Conservation (phyloP, 2,888 invertebrate species). For the Amphipyra berbera region DNA sequence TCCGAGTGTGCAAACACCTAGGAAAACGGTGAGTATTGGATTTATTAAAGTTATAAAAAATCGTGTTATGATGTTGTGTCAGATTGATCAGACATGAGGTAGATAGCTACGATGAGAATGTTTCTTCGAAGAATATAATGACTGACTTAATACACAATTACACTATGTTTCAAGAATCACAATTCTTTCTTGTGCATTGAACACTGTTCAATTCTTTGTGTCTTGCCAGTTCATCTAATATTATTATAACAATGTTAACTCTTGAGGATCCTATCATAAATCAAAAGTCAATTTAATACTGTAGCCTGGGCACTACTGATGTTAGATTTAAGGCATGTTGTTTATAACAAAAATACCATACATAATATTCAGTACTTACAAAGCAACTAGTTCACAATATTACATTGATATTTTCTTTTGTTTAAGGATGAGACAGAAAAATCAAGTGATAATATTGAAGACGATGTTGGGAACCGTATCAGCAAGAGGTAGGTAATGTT, state of each 20-base stretch:
- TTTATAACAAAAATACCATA: not conserved
- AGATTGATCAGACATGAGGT: slow-evolving; percentile 45
- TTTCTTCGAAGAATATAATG: slow-evolving; percentile 14
- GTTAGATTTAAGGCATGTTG: not conserved
- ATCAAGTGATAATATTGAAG: slow-evolving; percentile 79
- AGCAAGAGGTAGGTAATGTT: slow-evolving; percentile 82
- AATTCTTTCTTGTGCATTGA: no score
- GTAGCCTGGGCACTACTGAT: no score
- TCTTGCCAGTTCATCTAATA: not conserved
- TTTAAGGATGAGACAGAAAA: slow-evolving; percentile 84
- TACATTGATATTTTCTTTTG: slow-evolving; percentile 49
- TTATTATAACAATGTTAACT: no score
- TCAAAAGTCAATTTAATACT: no score
- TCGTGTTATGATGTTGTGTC: slow-evolving; percentile 56
- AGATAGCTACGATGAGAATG: slow-evolving; percentile 14
- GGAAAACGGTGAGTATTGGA: slow-evolving; percentile 83
- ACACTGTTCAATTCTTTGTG: slow-evolving; percentile 7
- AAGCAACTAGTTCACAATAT: not conserved
- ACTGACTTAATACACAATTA: not conserved
- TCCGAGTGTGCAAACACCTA: slow-evolving; percentile 88
- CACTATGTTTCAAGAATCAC: no score
- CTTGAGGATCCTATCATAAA: no score
- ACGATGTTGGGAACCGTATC: slow-evolving; percentile 81
- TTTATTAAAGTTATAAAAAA: slow-evolving; percentile 44
- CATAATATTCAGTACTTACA: no score